Evolutionary conservation across 35 echinoderm and acorn worm genomes (phyloP), one percentile per base, ranked within the genome.

Genomic region (Lytechinus variegatus): DNA sequence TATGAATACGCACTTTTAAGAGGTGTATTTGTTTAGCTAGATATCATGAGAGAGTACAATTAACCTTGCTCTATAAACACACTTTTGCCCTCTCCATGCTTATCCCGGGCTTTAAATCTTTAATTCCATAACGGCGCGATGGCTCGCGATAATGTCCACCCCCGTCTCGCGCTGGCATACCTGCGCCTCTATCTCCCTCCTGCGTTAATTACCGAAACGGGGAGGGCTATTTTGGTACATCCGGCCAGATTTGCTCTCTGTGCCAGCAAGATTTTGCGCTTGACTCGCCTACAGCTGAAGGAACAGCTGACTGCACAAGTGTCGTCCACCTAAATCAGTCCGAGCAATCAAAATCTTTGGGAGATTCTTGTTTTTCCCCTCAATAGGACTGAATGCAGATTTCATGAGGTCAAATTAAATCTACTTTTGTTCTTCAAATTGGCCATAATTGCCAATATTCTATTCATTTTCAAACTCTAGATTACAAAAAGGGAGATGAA

Each of bases 101-200:
- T 71, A 71, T 8, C 66, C 66, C 66, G 66, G 66, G 16, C 6
- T 79, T 79, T 24, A 79, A 71, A 79, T 79, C 16, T 79, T 79
- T 79, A 79, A 79, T 79, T 79, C n/a, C 66, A 79, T 79, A 79
- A 79, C 66, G 66, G n/a, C 66, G 19, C 66, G n/a, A n/a, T 79
- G n/a, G 66, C 66, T 79, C n/a, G 8, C 66, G 66, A 79, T 79
- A 79, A 79, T 6, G 66, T 79, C 66, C 66, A 79, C 66, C 24
- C n/a, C 33, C n/a, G 66, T 79, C 66, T 79, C 21, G 66, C 16
- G 66, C 66, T 79, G 19, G 66, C 66, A 79, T 79, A 79, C 66
- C 66, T 79, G 66, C 16, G 66, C 66, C 66, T 79, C 66, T 79
- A 79, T 79, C 66, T 24, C 16, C 66, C 16, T 79, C 66, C 66